phyloP scores from a whole-genome alignment of 2,888 invertebrate species.

The Seira ritae region DNA sequence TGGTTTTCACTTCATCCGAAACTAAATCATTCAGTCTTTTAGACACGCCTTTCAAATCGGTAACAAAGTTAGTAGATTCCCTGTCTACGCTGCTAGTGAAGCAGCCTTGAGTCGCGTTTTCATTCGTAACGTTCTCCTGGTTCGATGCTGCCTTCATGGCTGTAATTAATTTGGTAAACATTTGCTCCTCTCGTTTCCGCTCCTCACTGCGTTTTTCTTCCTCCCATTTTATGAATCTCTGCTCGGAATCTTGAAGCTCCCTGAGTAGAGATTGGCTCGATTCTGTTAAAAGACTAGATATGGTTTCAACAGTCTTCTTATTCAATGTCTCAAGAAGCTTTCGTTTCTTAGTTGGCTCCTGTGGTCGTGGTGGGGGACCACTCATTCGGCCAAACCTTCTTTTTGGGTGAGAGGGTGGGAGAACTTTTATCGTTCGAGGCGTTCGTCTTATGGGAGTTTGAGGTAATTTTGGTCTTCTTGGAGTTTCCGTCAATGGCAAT shows the following conservation, averaged over 20 bases:
- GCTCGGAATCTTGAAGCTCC: slow-evolving; percentile 45
- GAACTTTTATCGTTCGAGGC: no score
- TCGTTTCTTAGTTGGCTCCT: background rate
- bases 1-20: slow-evolving; percentile 35
- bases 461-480: no score
- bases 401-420: no score
- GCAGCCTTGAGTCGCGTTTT: background rate
- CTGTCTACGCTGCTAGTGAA: background rate
- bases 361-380: background rate
- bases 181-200: slow-evolving; percentile 41
- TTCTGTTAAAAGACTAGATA: slow-evolving; percentile 40
- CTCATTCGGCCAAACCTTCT: no score
- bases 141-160: slow-evolving; percentile 25
- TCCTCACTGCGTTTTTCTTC: slow-evolving; percentile 39
- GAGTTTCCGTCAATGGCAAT: no score
- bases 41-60: background rate
- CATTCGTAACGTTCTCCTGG: background rate
- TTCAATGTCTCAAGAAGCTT: slow-evolving; percentile 36
- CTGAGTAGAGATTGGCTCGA: slow-evolving; percentile 34
- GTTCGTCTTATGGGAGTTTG: no score
- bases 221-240: slow-evolving; percentile 44
- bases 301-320: slow-evolving; percentile 36
- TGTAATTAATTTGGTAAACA: slow-evolving; percentile 39
- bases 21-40: slow-evolving; percentile 37
- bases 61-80: background rate